These are phyloP conservation scores for Drosophila pseudoananassae DNA, from an alignment of 1,140 invertebrate genomes.

Conservation along the genomic window DNA sequence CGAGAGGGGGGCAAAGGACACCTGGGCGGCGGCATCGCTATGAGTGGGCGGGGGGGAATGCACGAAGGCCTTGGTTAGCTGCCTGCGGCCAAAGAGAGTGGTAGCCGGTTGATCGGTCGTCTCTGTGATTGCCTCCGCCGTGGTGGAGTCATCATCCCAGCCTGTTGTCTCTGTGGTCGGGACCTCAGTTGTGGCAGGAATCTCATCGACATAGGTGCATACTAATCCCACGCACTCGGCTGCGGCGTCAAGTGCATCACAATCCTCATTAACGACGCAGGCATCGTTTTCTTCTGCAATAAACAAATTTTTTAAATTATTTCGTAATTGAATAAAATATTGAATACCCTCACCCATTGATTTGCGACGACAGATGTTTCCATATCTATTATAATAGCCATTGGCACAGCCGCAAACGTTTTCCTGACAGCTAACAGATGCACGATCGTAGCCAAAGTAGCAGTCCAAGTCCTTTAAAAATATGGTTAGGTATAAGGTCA, in stretches of 20 bases:
- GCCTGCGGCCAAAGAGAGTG: constrained; percentile 6
- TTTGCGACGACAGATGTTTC: constrained; percentile 83
- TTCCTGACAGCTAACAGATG: constrained; percentile 77
- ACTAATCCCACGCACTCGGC: constrained; percentile 63
- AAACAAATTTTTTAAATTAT: background rate
- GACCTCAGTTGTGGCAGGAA: constrained; percentile 23
- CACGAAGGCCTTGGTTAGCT: constrained; percentile 59
- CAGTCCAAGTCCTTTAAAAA: constrained; percentile 75
- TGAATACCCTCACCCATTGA: constrained; percentile 71
- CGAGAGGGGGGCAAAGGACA: constrained; percentile 24
- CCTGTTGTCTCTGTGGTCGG: constrained; percentile 26
- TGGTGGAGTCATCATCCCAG: constrained; percentile 31
- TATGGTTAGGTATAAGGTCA: background rate
- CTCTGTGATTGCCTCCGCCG: constrained; percentile 43
- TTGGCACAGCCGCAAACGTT: constrained; percentile 79
- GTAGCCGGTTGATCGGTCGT: constrained; percentile 36
- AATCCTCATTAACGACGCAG: constrained; percentile 81
- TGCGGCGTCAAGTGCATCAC: constrained; percentile 68
- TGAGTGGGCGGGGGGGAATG: constrained; percentile 59
- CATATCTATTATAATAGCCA: constrained; percentile 83
- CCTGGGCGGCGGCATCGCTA: constrained; percentile 59
- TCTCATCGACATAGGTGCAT: constrained; percentile 66
- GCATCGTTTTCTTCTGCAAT: constrained; percentile 74
- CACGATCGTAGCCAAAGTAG: constrained; percentile 81
- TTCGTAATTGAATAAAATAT: background rate